A percentile compares a stretch with the other conserved stretches of the same genome.
phyloP scores from a whole-genome alignment of 2,113 vertebrate genomes.

The Lipophrys pholis region DNA sequence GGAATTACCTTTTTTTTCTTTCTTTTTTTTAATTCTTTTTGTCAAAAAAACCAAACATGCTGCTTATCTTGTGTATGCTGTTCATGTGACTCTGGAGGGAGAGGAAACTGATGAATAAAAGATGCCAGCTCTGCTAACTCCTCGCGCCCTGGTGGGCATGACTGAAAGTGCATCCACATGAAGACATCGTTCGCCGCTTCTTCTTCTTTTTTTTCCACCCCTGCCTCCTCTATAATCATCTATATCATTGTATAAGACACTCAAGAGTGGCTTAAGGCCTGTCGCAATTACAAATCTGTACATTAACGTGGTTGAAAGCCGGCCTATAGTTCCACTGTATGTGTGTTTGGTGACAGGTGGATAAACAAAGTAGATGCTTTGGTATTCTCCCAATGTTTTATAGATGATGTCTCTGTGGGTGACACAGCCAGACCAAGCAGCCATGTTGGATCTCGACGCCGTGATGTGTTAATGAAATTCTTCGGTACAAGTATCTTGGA shows the following conservation, averaged over 20 bases:
- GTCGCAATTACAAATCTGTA: slow-evolving; percentile 52
- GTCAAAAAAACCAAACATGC: slow-evolving; percentile 82
- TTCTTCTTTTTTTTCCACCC: slow-evolving; percentile 18
- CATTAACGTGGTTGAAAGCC: slow-evolving; percentile 60
- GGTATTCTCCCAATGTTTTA: slow-evolving; percentile 49
- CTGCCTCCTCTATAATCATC: slow-evolving; percentile 57
- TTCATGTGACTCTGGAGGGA: slow-evolving; percentile 67
- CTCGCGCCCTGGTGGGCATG: slow-evolving; percentile 20
- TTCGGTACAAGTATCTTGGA: slow-evolving; percentile 54
- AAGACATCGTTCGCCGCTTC: slow-evolving; percentile 28
- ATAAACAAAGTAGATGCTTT: slow-evolving; percentile 57
- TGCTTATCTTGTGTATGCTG: slow-evolving; percentile 83
- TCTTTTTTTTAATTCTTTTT: slow-evolving; percentile 44
- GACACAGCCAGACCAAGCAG: slow-evolving; percentile 46
- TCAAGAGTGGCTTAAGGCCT: slow-evolving; percentile 48
- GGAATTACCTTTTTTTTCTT: slow-evolving; percentile 40
- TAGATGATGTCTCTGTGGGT: slow-evolving; percentile 47
- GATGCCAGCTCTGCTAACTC: slow-evolving; percentile 54
- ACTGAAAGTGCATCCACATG: slow-evolving; percentile 59
- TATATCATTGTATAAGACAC: slow-evolving; percentile 55
- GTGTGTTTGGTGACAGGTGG: slow-evolving; percentile 61
- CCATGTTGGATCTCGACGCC: slow-evolving; percentile 56
- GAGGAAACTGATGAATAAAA: slow-evolving; percentile 55
- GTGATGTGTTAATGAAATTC: slow-evolving; percentile 47
- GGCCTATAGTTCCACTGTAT: slow-evolving; percentile 58